Percentiles rank a stretch among this genome's conserved stretches.
phyloP scores from a whole-genome alignment of 2,113 vertebrate genomes.

The Chrysemys picta region DNA sequence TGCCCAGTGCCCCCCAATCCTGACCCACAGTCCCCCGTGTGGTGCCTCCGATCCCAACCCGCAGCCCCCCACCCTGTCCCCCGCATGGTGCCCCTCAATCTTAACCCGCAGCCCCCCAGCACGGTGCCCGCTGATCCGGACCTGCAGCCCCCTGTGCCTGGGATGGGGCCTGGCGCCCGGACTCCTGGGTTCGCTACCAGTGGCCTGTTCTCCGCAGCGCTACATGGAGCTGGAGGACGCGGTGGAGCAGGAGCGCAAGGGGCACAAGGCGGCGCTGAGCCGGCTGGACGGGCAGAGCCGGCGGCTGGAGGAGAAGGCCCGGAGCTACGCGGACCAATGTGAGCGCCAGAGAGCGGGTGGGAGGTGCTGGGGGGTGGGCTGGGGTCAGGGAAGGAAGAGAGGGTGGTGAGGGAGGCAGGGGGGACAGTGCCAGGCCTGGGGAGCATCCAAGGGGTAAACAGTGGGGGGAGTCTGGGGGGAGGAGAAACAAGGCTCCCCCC shows the following conservation, averaged over 20 bases:
- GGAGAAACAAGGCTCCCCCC: not conserved
- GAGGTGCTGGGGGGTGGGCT: not conserved
- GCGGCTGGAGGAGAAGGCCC: conserved; percentile 4
- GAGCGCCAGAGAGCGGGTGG: not conserved
- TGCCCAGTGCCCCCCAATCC: fast-evolving
- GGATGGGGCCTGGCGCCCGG: not conserved
- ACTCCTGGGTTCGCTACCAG: not conserved
- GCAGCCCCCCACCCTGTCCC: not conserved
- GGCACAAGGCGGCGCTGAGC: conserved; percentile 57
- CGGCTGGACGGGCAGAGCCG: conserved; percentile 59
- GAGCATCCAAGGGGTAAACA: too few species aligned
- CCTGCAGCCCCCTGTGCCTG: not conserved
- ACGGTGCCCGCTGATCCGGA: not conserved
- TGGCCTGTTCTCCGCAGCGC: conserved; percentile 37
- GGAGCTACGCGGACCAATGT: conserved; percentile 41
- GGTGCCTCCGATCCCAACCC: not conserved
- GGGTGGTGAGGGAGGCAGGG: too few species aligned
- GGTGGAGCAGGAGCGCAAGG: conserved; percentile 44
- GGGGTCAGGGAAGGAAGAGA: not conserved
- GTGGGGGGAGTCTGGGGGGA: not conserved
- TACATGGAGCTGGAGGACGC: not conserved
- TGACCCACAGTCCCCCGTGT: not conserved
- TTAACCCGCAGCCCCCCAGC: not conserved
- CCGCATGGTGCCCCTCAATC: too few species aligned
- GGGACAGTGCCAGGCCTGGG: not conserved